Conservation (phyloP, 2,113 vertebrate genomes). For the Myrmecobius fasciatus region DNA sequence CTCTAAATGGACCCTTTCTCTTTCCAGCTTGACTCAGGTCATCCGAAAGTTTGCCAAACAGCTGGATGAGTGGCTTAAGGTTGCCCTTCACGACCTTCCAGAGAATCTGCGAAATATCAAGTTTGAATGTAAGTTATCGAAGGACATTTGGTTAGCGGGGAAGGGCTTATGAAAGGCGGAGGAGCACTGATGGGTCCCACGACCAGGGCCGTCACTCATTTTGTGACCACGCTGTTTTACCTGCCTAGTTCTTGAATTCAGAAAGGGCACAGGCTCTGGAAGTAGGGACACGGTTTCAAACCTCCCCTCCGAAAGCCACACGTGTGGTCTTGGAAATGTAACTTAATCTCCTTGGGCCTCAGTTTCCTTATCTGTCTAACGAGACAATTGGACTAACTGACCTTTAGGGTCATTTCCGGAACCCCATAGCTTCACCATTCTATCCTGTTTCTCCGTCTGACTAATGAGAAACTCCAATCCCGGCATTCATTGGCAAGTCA, state of each 20-base stretch:
- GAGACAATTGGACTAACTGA: not conserved
- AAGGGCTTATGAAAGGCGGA: not conserved
- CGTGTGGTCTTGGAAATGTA: not conserved
- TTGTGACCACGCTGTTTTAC: not conserved
- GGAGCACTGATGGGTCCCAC: not conserved
- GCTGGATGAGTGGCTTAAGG: slow-evolving; percentile 98
- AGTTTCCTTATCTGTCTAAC: not conserved
- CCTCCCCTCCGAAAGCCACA: not conserved
- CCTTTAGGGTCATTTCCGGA: not conserved
- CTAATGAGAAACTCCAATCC: slow-evolving; percentile 62
- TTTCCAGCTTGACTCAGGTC: slow-evolving; percentile 95
- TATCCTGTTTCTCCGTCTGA: slow-evolving; percentile 24
- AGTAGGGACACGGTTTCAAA: not conserved
- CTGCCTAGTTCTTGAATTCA: not conserved
- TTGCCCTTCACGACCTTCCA: slow-evolving; percentile 96
- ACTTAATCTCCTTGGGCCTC: not conserved
- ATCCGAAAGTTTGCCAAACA: slow-evolving; percentile 99
- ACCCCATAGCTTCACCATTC: not conserved
- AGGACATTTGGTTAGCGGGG: not conserved
- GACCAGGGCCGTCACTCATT: no score
- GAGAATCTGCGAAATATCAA: slow-evolving; percentile 99
- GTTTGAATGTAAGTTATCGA: slow-evolving; percentile 92
- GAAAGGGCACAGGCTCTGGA: not conserved
- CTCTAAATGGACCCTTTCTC: slow-evolving; percentile 58
- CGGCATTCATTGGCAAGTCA: slow-evolving; percentile 35